Evolutionary conservation across 1,140 invertebrate species (phyloP), one percentile per base, ranked within the genome.

Genomic region (Gonatopus flavifemur): DNA sequence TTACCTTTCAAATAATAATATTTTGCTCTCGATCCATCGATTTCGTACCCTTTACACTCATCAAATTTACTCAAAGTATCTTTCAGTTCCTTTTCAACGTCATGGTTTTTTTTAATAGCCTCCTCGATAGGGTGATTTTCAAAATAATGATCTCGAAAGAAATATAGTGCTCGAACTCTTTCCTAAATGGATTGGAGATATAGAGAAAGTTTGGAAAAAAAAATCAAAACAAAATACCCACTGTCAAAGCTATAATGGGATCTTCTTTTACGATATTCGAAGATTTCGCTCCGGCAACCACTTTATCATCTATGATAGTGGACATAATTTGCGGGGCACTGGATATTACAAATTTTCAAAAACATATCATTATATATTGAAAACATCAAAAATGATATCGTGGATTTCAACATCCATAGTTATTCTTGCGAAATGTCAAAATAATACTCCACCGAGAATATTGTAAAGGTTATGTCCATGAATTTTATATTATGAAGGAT

Each of bases 141-240:
- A 78, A 91, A 90, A 76, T 90, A 93, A 63, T 87, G 81, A 76
- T 91, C 88, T 62, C 87, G 80, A 69, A 84, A 90, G 9, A 80
- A 50, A 73, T 89, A 91, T 21, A 91, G 64, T 6, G 81, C 77
- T 60, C 86, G 75, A 1, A 91, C 85, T 62, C 80, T 81, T 59
- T 83, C 79, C 88, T 87, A 60, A 48, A 81, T 82, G 40, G 54
- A 52, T 19, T n/a, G n/a, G n/a, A n/a, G n/a, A n/a, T n/a, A n/a
- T 15, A 40, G 20, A 38, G 43, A 55, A 37, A 36, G 46, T 45
- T 36, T 31, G 7, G 2, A 25, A 3, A 15, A 25, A 38, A 42
- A 28, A 41, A 16, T 16, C 37, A 28, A 49, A 35, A 18, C 9
- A 13, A 40, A 41, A 20, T 44, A 54, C 52, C 5, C 66, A 76